Conservation (phyloP, 2,797 vertebrate genomes). For the Siniperca undulata region DNA sequence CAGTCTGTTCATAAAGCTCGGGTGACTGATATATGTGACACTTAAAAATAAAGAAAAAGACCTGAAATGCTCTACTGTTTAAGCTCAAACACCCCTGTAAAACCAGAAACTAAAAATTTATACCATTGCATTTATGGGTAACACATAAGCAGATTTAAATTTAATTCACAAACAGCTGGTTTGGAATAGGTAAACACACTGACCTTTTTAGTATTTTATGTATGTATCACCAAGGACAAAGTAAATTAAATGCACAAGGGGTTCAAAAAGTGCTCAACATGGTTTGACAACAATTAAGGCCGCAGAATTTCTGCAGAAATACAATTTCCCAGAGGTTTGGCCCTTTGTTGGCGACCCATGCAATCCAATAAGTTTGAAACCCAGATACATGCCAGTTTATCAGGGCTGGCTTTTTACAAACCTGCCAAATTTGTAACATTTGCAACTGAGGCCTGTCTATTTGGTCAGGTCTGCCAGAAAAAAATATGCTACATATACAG, state of each 20-base stretch:
- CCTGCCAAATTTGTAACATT: constrained; percentile 19
- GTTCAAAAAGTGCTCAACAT: not conserved
- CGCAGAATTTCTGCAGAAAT: not conserved
- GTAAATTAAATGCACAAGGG: not conserved
- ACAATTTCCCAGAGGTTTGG: not conserved
- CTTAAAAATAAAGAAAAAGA: not conserved
- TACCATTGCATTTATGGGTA: not conserved
- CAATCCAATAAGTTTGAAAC: not conserved
- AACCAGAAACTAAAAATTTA: not conserved
- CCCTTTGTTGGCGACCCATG: not conserved
- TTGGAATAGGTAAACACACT: not conserved
- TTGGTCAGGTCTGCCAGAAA: not conserved
- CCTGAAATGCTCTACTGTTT: not conserved
- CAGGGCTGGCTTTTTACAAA: not conserved
- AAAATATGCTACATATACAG: constrained; percentile 4
- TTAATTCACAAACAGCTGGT: not conserved
- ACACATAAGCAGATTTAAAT: not conserved
- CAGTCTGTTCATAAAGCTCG: constrained; percentile 27
- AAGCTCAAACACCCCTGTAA: not conserved
- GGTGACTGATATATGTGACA: constrained; percentile 20
- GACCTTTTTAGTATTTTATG: not conserved
- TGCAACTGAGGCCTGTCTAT: constrained; percentile 15
- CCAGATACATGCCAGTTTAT: constrained; percentile 4
- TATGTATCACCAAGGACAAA: not conserved
- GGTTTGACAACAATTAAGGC: not conserved